These are phyloP conservation scores for Ceraclea dissimilis DNA, from an alignment of 2,888 invertebrate species.

Conservation along the genomic window DNA sequence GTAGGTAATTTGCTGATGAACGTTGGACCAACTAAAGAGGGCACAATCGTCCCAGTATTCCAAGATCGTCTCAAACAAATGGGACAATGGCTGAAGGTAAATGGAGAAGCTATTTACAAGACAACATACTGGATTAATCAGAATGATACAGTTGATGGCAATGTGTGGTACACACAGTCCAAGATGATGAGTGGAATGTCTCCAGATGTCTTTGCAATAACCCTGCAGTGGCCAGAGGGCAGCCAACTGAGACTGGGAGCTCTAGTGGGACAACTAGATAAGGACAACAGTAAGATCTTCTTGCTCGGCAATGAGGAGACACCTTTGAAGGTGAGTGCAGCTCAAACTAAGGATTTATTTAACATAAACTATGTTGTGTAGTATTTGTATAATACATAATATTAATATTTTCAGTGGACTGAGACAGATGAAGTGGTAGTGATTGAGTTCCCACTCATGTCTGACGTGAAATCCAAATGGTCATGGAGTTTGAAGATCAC, in stretches of 20 bases:
- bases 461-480: constrained; percentile 35
- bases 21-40: constrained; percentile 84
- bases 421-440: constrained; percentile 32
- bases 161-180: constrained; percentile 65
- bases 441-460: constrained; percentile 38
- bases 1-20: constrained; percentile 72
- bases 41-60: constrained; percentile 76
- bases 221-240: constrained; percentile 59
- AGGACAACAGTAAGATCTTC: constrained; percentile 34
- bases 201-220: constrained; percentile 26
- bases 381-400: too few relatives aligned
- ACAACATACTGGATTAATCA: constrained; percentile 72
- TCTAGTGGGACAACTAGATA: constrained; percentile 33
- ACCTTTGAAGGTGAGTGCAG: constrained; percentile 29
- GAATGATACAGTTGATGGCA: constrained; percentile 65
- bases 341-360: too few relatives aligned
- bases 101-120: constrained; percentile 81
- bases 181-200: constrained; percentile 17
- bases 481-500: constrained; percentile 42
- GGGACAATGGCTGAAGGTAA: constrained; percentile 74
- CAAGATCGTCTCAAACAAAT: constrained; percentile 74
- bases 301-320: constrained; percentile 45
- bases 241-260: constrained; percentile 44
- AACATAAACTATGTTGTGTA: too few relatives aligned
- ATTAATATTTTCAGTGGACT: constrained; percentile 36